phyloP scores from a whole-genome alignment of 2,888 invertebrate genomes.

The Eurois occulta region DNA sequence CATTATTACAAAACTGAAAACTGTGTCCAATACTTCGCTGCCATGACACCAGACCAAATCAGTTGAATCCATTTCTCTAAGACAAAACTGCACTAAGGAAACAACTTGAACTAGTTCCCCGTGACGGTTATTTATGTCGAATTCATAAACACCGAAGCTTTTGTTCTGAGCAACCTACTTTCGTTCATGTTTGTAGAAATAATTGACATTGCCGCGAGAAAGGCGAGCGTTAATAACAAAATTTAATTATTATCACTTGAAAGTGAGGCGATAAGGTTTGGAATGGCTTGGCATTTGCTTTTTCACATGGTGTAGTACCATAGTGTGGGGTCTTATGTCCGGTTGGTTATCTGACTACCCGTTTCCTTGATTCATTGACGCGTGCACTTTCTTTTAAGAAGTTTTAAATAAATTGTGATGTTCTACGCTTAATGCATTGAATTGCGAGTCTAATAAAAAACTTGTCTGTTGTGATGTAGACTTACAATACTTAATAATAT shows the following conservation, averaged over 20 bases:
- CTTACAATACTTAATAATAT: too few relatives aligned
- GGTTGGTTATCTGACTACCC: conserved; percentile 68
- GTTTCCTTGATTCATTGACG: conserved; percentile 73
- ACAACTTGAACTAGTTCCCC: conserved; percentile 61
- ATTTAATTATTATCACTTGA: conserved; percentile 62
- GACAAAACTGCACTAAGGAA: conserved; percentile 52
- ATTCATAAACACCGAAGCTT: conserved; percentile 68
- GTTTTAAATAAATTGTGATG: conserved; percentile 16
- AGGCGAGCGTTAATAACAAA: conserved; percentile 73
- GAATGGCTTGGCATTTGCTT: conserved; percentile 59
- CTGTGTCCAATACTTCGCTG: conserved; percentile 5
- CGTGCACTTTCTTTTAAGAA: conserved; percentile 41
- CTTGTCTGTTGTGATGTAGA: not conserved
- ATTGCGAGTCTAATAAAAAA: conserved; percentile 1
- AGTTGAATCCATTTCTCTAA: conserved; percentile 44
- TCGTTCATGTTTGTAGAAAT: conserved; percentile 79
- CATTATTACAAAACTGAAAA: conserved; percentile 12
- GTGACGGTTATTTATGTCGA: conserved; percentile 63
- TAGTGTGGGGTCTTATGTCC: conserved; percentile 65
- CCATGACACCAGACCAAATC: conserved; percentile 19
- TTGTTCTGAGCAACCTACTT: conserved; percentile 78
- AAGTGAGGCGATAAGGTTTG: conserved; percentile 62
- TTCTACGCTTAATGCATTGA: not conserved
- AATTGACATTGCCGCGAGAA: conserved; percentile 81
- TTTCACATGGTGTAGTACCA: conserved; percentile 54